phyloP scores from a whole-genome alignment of 2,113 vertebrate genomes.

The Cairina moschata region DNA sequence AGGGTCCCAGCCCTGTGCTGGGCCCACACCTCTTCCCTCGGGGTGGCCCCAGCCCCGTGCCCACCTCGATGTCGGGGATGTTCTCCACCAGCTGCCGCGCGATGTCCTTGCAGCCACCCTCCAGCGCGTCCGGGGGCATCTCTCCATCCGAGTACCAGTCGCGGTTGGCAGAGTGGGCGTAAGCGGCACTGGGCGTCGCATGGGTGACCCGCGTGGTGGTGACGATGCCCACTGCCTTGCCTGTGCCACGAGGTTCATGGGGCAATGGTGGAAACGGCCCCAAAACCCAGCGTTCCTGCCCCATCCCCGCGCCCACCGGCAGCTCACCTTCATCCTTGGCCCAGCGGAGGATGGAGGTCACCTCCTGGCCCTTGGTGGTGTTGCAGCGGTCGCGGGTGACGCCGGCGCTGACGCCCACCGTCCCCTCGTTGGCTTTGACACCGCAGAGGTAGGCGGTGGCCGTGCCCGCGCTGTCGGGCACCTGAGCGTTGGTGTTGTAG shows the following conservation, averaged over 20 bases:
- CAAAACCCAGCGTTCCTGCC: rapidly evolving
- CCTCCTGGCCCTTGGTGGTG: slow-evolving; percentile 91
- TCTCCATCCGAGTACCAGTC: slow-evolving; percentile 96
- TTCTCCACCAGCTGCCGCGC: slow-evolving; percentile 94
- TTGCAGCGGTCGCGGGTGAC: slow-evolving; percentile 89
- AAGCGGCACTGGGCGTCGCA: slow-evolving; percentile 94
- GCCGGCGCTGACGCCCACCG: slow-evolving; percentile 89
- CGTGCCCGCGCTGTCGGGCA: slow-evolving; percentile 93
- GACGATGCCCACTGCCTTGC: slow-evolving; percentile 94
- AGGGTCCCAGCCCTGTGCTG: too few species aligned
- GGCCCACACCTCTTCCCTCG: too few species aligned
- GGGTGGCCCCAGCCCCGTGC: not conserved
- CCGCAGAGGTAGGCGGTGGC: slow-evolving; percentile 95
- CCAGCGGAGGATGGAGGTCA: slow-evolving; percentile 95
- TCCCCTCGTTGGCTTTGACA: slow-evolving; percentile 96
- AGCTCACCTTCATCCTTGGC: slow-evolving; percentile 89
- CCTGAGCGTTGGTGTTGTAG: slow-evolving; percentile 96
- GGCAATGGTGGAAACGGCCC: rapidly evolving
- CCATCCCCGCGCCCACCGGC: rapidly evolving
- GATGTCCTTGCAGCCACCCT: slow-evolving; percentile 91
- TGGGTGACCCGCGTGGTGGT: slow-evolving; percentile 95
- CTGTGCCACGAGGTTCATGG: slow-evolving; percentile 51
- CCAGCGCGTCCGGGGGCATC: slow-evolving; percentile 89
- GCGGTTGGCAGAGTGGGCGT: slow-evolving; percentile 90
- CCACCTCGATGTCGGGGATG: slow-evolving; percentile 89